Base-by-base conservation (phyloP, 2,888 invertebrate species). In the Coleophora deauratella region DNA sequence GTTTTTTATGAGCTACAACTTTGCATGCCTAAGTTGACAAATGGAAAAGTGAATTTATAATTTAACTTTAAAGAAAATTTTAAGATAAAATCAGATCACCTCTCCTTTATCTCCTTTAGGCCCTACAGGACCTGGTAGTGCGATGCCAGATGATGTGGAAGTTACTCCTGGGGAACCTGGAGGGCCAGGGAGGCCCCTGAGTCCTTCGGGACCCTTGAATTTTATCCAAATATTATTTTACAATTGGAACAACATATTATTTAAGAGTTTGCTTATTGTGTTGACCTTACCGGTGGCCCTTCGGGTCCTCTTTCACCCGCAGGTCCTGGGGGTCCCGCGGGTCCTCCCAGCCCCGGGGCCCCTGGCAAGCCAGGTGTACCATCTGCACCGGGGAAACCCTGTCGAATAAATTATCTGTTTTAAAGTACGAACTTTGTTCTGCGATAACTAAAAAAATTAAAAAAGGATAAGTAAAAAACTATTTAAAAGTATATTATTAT, bases 231-330 rank as follows among this genome's bases (percentile, higher is more conserved):
- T 21, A 6, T 21, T 32, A 15, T 9, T 10, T 33, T n/a, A 11
- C 9, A 38, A 13, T 11, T n/a, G 3, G 28, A 21, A 9, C 9
- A 14, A 35, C 14, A 35, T 35, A 35, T 2, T 3, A 9, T 35
- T 9, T 35, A 14, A 35, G 9, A 35, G 21, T 21, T n/a, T 27
- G 35, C 27, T 37, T 27, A 37, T 9, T 33, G 9, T 33, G 9
- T 4, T 32, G 35, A 27, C 49, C 47, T 41, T 52, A 90, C 90
- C 57, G 64, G 64, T 31, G 64, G 61, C 45, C 89, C 89, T 46
- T 85, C 81, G 3, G 69, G 63, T 2, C 90, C 90, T 35, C 66
- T 65, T 41, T 77, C 72, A 3, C 87, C 87, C 7, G 58, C 45
- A 1, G 60, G 33, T 0, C 67, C 66, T 13, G 54, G 55, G 32